Percentiles rank a stretch among this genome's conserved stretches.
These are phyloP conservation scores for Tilapia sparmanii DNA, from an alignment of 2,113 vertebrate species.

Conservation along the genomic window DNA sequence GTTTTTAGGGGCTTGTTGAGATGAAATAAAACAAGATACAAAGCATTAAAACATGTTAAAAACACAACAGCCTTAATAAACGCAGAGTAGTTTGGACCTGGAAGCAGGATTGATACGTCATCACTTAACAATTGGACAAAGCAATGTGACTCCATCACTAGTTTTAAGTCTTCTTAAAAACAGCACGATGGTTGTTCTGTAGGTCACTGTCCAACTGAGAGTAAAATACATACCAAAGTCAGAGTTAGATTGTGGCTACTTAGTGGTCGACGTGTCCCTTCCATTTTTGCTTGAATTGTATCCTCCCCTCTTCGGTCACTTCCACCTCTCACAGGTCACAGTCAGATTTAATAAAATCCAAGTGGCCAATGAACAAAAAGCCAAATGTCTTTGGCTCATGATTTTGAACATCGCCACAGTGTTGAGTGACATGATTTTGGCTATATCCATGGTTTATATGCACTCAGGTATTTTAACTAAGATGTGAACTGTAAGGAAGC, in stretches of 20 bases:
- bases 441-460: neutral
- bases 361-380: neutral
- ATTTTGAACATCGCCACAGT: neutral
- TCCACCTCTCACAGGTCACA: neutral
- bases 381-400: neutral
- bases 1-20: neutral
- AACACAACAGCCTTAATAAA: neutral
- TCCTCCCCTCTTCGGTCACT: neutral
- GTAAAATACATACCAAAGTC: neutral
- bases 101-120: neutral
- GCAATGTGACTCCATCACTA: neutral
- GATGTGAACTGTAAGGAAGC: neutral
- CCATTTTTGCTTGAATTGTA: fast-evolving
- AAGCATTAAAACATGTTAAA: neutral
- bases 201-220: neutral
- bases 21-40: fast-evolving
- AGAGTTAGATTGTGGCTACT: fast-evolving
- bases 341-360: neutral
- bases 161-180: neutral
- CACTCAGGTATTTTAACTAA: neutral
- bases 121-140: neutral
- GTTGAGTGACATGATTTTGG: neutral
- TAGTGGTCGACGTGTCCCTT: neutral
- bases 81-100: neutral
- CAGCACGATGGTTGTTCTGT: neutral